phyloP scores from a whole-genome alignment of 2,888 invertebrate genomes.

The Chironomus tentans region DNA sequence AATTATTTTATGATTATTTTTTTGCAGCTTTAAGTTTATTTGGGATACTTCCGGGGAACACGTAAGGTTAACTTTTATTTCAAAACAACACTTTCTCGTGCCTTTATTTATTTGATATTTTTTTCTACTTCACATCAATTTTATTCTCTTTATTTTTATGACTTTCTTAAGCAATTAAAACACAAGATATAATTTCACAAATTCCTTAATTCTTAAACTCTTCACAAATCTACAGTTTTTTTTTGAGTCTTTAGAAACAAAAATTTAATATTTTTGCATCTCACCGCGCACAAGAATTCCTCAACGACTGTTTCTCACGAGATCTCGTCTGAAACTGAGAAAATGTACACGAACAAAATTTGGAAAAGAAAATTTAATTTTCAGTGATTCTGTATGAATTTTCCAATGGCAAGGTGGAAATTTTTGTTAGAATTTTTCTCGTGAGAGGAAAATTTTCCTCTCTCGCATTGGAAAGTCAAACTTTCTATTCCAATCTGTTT shows the following conservation, averaged over 20 bases:
- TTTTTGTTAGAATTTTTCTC: not conserved
- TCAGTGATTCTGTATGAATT: not conserved
- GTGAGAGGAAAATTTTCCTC: not conserved
- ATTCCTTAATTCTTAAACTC: not conserved
- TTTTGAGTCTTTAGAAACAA: not conserved
- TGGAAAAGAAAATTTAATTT: not conserved
- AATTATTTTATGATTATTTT: too few species aligned
- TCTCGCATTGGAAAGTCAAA: not conserved
- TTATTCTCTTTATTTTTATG: not conserved
- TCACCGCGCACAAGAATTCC: not conserved
- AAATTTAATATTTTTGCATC: not conserved
- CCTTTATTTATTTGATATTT: too few species aligned
- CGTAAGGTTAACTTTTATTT: too few species aligned
- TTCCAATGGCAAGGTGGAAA: not conserved
- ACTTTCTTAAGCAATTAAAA: too few species aligned
- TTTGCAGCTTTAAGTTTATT: too few species aligned
- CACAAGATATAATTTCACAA: too few species aligned
- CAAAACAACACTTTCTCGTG: too few species aligned
- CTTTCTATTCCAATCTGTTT: too few species aligned
- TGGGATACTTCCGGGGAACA: too few species aligned
- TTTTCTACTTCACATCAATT: not conserved
- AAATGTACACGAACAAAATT: not conserved
- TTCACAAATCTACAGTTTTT: not conserved
- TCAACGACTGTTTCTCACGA: not conserved
- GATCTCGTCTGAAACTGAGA: conserved; percentile 11